Evolutionary conservation across 2,888 invertebrate genomes (phyloP).

Genomic region (Athalia circularis): DNA sequence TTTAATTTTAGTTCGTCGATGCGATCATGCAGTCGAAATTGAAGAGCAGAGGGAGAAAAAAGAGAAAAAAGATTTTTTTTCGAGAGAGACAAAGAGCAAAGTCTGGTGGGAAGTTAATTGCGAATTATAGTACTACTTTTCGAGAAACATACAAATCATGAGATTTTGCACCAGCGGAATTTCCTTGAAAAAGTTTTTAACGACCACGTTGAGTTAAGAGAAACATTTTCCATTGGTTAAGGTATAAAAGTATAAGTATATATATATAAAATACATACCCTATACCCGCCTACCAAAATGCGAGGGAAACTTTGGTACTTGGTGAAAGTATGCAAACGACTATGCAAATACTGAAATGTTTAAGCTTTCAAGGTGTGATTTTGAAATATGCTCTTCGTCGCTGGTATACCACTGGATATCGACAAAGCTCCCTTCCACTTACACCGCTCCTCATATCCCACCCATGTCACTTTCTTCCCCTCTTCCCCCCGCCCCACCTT

Average conservation of each 20-base stretch:
- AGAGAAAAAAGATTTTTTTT: neutral
- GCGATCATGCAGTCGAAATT: neutral
- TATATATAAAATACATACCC: neutral
- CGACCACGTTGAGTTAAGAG: slow-evolving; percentile 13
- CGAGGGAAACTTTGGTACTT: slow-evolving; percentile 32
- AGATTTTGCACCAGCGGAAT: slow-evolving; percentile 34
- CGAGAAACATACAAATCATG: slow-evolving; percentile 36
- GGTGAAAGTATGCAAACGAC: slow-evolving; percentile 39
- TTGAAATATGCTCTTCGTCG: slow-evolving; percentile 21
- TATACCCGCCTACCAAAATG: neutral
- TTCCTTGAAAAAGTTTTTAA: slow-evolving; percentile 26
- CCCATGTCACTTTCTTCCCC: neutral
- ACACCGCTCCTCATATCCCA: neutral
- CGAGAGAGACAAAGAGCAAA: too few relatives aligned
- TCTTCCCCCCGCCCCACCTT: neutral
- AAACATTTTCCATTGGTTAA: slow-evolving; percentile 17
- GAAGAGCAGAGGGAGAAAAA: neutral
- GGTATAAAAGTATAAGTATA: slow-evolving; percentile 1
- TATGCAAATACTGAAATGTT: slow-evolving; percentile 39
- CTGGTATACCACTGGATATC: neutral
- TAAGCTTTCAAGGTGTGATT: slow-evolving; percentile 31
- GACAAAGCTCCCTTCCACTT: neutral
- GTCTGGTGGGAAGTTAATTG: slow-evolving; percentile 32
- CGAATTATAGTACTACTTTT: slow-evolving; percentile 12
- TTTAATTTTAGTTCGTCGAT: neutral